Conservation (phyloP, 1,140 invertebrate genomes). For the Zaprionus camerounensis region DNA sequence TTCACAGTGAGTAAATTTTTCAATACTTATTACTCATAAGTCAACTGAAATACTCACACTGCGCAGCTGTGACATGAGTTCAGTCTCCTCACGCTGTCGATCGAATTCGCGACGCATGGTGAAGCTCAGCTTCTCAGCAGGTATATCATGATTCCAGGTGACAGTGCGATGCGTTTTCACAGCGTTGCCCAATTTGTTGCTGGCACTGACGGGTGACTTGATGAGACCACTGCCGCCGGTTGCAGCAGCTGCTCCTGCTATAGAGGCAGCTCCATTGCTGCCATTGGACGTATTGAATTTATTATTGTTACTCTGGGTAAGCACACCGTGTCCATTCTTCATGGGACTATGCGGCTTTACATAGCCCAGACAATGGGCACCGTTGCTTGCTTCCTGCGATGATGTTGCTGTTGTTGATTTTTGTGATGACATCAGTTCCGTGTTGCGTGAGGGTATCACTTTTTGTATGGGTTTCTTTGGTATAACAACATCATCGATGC, state of each 20-base stretch:
- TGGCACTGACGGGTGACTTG: constrained; percentile 83
- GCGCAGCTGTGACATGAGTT: constrained; percentile 92
- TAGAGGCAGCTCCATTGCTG: constrained; percentile 22
- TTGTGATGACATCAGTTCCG: constrained; percentile 70
- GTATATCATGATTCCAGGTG: constrained; percentile 89
- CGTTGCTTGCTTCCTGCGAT: constrained; percentile 24
- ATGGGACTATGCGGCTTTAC: constrained; percentile 90
- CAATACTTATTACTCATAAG: neutral
- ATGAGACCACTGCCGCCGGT: constrained; percentile 39
- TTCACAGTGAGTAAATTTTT: neutral
- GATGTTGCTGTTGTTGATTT: constrained; percentile 46
- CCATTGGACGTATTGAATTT: constrained; percentile 73
- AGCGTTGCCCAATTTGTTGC: constrained; percentile 61
- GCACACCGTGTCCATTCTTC: constrained; percentile 83
- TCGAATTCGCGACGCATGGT: constrained; percentile 96
- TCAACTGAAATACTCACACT: constrained; percentile 87
- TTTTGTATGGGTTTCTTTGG: constrained; percentile 87
- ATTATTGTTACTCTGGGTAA: constrained; percentile 37
- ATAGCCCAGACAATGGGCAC: constrained; percentile 85
- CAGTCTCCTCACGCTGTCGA: constrained; percentile 94
- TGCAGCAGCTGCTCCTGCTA: neutral
- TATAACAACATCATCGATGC: constrained; percentile 77
- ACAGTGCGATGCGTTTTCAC: constrained; percentile 77
- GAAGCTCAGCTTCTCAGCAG: constrained; percentile 92
- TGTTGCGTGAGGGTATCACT: constrained; percentile 85